These are phyloP conservation scores for Puffinus mauretanicus DNA, from an alignment of 2,113 vertebrate species.

Conservation along the genomic window DNA sequence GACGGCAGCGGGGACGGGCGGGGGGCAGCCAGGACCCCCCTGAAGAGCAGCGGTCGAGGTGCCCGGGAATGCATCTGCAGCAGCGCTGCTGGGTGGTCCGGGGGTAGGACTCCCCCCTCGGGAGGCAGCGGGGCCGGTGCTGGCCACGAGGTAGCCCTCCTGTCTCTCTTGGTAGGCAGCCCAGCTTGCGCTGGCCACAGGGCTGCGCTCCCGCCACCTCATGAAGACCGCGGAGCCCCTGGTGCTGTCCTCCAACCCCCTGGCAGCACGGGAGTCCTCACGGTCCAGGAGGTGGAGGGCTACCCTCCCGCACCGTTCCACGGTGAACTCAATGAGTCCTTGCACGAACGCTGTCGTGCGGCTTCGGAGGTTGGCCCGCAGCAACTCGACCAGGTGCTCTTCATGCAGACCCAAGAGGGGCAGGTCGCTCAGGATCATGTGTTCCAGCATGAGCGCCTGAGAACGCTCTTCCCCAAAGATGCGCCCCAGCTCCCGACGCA, in stretches of 20 bases:
- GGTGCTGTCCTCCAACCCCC: background rate
- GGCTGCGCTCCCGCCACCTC: background rate
- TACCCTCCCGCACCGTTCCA: no score
- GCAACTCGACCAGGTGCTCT: accelerated
- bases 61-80: no score
- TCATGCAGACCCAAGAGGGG: background rate
- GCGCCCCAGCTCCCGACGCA: background rate
- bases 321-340: background rate
- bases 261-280: background rate
- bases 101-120: no score
- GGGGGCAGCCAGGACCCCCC: background rate
- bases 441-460: background rate
- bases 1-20: background rate
- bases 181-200: background rate
- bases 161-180: background rate
- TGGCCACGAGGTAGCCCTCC: background rate
- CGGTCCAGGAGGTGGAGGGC: no score
- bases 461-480: background rate
- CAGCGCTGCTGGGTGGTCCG: no score
- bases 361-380: background rate
- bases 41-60: no score
- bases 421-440: background rate
- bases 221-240: no score
- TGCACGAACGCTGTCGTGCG: background rate
- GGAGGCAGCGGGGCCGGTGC: no score